A percentile compares a stretch with the other conserved stretches of the same genome.
Evolutionary conservation across 2,113 vertebrate genomes (phyloP).

Genomic region (Girardinichthys multiradiatus): DNA sequence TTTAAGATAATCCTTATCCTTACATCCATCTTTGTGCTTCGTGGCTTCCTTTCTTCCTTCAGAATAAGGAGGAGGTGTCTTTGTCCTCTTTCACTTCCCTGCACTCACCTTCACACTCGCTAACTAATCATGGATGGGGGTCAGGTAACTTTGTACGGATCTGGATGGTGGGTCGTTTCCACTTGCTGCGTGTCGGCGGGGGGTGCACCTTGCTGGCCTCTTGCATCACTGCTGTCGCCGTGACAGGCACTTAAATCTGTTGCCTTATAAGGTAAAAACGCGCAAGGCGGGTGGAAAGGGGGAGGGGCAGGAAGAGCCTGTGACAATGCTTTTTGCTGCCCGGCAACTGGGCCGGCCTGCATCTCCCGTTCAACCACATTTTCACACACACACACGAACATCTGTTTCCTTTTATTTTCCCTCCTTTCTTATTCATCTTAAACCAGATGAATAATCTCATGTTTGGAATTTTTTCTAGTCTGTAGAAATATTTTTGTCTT

Average conservation of each 20-base stretch:
- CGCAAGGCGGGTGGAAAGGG: conserved; percentile 31
- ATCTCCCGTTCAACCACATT: conserved; percentile 72
- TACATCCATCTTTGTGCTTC: too few relatives aligned
- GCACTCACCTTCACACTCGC: conserved; percentile 7
- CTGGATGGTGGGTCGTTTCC: background rate
- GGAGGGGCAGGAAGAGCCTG: conserved; percentile 73
- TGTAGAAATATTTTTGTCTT: background rate
- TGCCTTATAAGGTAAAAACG: conserved; percentile 80
- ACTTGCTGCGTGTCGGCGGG: background rate
- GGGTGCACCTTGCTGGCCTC: conserved; percentile 62
- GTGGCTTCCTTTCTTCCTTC: too few relatives aligned
- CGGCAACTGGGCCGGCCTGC: conserved; percentile 69
- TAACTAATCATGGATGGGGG: background rate
- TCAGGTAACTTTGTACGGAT: conserved; percentile 12
- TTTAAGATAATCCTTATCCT: too few relatives aligned
- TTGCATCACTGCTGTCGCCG: conserved; percentile 71
- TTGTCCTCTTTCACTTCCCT: conserved; percentile 50
- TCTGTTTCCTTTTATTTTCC: background rate
- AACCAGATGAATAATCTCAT: conserved; percentile 30
- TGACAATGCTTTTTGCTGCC: conserved; percentile 73
- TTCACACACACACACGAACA: conserved; percentile 4
- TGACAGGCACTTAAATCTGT: conserved; percentile 65
- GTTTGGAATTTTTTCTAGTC: background rate
- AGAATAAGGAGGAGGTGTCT: background rate
- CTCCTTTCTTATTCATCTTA: background rate